Evolutionary conservation across 2,797 vertebrate species (phyloP), one percentile per base, ranked within the genome.

Genomic region (Anguilla anguilla): DNA sequence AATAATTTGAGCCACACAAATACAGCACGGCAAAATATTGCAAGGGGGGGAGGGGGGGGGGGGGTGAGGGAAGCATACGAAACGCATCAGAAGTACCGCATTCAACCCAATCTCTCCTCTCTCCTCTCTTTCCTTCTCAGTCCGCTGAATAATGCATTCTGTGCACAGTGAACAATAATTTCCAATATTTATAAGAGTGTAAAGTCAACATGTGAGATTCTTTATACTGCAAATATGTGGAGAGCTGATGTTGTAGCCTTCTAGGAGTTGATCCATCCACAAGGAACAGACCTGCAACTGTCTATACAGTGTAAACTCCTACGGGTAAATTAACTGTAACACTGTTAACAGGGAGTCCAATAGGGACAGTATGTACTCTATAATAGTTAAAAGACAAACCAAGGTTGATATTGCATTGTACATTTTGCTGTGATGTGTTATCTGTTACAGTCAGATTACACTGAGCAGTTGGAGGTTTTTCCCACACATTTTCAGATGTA

Each of bases 1-100:
- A 83, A 88, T 51, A 88, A 49, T 82, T 51, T 82, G 79, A 35
- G 39, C 28, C 28, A n/a, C 43, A 82, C 22, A 51, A 82, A 11
- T n/a, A 51, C 22, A 11, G 79, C 46, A 82, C 79, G 28, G 79
- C 43, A 28, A 82, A 82, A 51, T 46, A 82, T 43, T 39, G 74
- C 39, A 46, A 43, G 67, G 6, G 67, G 67, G n/a, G 67, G 67
- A 17, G 1, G 35, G 22, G 69, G 28, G n/a, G n/a, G 67, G 28
- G 72, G 67, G n/a, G 7, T 31, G 69, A 31, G 67, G 28, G 28
- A 72, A 10, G 79, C 9, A 82, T 82, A 82, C 2, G 43, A 17
- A 22, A n/a, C 11, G 22, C 46, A 51, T 82, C 79, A 82, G 35
- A 82, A 11, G 6, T 51, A 17, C 79, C 6, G 46, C 43, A 49